Conservation (phyloP, 1,140 invertebrate genomes). For the Drosophila cardini region DNA sequence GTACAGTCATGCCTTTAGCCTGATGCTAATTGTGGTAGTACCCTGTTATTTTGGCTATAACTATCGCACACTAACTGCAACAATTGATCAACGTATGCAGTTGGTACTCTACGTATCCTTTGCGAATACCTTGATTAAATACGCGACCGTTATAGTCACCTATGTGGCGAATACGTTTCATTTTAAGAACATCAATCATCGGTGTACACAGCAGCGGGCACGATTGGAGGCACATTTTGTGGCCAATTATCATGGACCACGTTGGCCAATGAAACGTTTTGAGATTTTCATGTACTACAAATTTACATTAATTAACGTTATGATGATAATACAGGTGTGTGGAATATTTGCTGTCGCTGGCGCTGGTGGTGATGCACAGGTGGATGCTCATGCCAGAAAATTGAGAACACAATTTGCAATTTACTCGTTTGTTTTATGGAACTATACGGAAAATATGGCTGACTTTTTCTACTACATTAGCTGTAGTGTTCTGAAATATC, state of each 20-base stretch:
- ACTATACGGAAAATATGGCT: slow-evolving; percentile 79
- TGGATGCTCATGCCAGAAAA: background rate
- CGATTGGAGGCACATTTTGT: slow-evolving; percentile 52
- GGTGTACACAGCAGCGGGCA: slow-evolving; percentile 55
- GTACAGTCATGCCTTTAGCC: slow-evolving; percentile 65
- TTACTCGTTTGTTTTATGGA: slow-evolving; percentile 79
- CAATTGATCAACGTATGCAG: slow-evolving; percentile 59
- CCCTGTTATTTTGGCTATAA: slow-evolving; percentile 69
- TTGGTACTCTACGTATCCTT: slow-evolving; percentile 67
- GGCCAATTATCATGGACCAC: slow-evolving; percentile 23
- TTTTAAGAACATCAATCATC: slow-evolving; percentile 63
- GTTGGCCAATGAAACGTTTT: slow-evolving; percentile 42
- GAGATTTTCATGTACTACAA: slow-evolving; percentile 74
- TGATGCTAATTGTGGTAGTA: slow-evolving; percentile 63
- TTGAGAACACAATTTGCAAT: slow-evolving; percentile 62
- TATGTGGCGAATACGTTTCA: slow-evolving; percentile 74
- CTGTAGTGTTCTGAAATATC: slow-evolving; percentile 64
- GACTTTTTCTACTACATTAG: slow-evolving; percentile 77
- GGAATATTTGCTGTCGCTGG: slow-evolving; percentile 55
- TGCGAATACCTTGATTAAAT: slow-evolving; percentile 75
- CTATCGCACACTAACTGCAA: slow-evolving; percentile 50
- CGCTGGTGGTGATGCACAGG: slow-evolving; percentile 6
- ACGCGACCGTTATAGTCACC: slow-evolving; percentile 67
- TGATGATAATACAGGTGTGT: slow-evolving; percentile 73
- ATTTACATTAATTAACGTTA: slow-evolving; percentile 71